A percentile compares a stretch with the other conserved stretches of the same genome.
phyloP scores from a whole-genome alignment of 2,888 invertebrate species.

The Cistogaster globosa region DNA sequence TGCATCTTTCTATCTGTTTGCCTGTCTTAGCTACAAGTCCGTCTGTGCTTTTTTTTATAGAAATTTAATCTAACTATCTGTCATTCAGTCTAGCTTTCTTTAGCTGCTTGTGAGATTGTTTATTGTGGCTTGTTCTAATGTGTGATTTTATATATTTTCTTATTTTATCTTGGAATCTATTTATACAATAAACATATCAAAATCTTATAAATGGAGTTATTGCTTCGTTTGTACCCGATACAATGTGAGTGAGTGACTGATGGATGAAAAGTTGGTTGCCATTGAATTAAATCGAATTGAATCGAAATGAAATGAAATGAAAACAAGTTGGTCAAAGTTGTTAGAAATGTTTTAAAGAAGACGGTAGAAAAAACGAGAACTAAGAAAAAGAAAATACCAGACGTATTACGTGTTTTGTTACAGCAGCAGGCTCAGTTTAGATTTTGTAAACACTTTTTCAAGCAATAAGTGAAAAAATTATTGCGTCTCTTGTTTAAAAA shows the following conservation, averaged over 20 bases:
- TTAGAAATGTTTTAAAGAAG: slow-evolving; percentile 68
- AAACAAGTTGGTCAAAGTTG: slow-evolving; percentile 73
- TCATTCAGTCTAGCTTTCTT: slow-evolving; percentile 17
- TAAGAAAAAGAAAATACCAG: slow-evolving; percentile 58
- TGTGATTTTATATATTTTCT: slow-evolving; percentile 47
- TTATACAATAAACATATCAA: slow-evolving; percentile 72
- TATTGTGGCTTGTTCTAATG: slow-evolving; percentile 38
- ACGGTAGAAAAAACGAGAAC: slow-evolving; percentile 35
- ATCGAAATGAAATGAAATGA: too few relatives aligned
- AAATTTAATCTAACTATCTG: slow-evolving; percentile 51
- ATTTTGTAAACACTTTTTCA: slow-evolving; percentile 47
- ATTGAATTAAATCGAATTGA: slow-evolving; percentile 52
- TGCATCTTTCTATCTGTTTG: slow-evolving; percentile 11
- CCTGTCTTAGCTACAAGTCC: slow-evolving; percentile 13
- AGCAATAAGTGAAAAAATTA: slow-evolving; percentile 15
- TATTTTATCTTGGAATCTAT: slow-evolving; percentile 63
- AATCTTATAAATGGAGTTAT: slow-evolving; percentile 72
- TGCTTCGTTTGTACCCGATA: slow-evolving; percentile 66
- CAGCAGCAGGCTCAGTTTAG: slow-evolving; percentile 21
- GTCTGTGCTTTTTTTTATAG: slow-evolving; percentile 28
- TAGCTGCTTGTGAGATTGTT: slow-evolving; percentile 30
- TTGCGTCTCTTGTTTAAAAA: slow-evolving; percentile 23
- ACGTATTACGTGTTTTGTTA: slow-evolving; percentile 10
- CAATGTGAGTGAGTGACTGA: slow-evolving; percentile 66
- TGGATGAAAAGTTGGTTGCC: slow-evolving; percentile 66